Conservation (phyloP, 2,888 invertebrate genomes). For the Torymus aiolomorphi region DNA sequence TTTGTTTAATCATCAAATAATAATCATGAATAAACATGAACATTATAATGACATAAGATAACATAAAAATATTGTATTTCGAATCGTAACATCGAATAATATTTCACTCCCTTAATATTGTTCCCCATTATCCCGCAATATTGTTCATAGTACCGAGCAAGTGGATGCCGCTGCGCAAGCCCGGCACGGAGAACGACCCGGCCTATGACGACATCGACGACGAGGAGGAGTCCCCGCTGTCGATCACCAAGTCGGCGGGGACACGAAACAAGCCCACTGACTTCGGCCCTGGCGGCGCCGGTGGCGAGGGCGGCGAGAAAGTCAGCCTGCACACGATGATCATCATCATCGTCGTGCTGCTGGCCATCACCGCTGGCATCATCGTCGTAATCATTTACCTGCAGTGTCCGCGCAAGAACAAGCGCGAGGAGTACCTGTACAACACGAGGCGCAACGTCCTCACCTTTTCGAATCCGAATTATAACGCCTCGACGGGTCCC, state of each 20-base stretch:
- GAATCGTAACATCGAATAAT: too few relatives aligned
- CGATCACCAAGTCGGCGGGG: conserved; percentile 48
- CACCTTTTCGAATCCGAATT: conserved; percentile 94
- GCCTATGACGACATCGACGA: conserved; percentile 71
- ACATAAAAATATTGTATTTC: too few relatives aligned
- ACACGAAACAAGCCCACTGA: conserved; percentile 63
- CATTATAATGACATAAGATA: too few relatives aligned
- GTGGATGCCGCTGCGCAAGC: conserved; percentile 69
- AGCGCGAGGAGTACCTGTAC: conserved; percentile 77
- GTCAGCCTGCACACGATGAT: conserved; percentile 74
- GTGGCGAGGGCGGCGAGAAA: conserved; percentile 66
- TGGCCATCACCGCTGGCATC: conserved; percentile 72
- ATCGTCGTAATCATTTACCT: conserved; percentile 69
- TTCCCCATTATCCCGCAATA: not conserved
- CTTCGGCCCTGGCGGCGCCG: conserved; percentile 70
- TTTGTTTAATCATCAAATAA: too few relatives aligned
- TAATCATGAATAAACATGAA: too few relatives aligned
- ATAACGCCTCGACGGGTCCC: conserved; percentile 77
- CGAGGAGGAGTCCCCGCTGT: conserved; percentile 64
- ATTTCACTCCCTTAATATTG: too few relatives aligned
- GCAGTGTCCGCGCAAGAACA: conserved; percentile 76
- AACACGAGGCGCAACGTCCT: conserved; percentile 83
- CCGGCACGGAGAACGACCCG: conserved; percentile 69
- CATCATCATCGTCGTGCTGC: conserved; percentile 74
- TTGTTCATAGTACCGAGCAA: conserved; percentile 69